phyloP scores from a whole-genome alignment of 2,113 vertebrate genomes.

The Ploceus nigricollis region DNA sequence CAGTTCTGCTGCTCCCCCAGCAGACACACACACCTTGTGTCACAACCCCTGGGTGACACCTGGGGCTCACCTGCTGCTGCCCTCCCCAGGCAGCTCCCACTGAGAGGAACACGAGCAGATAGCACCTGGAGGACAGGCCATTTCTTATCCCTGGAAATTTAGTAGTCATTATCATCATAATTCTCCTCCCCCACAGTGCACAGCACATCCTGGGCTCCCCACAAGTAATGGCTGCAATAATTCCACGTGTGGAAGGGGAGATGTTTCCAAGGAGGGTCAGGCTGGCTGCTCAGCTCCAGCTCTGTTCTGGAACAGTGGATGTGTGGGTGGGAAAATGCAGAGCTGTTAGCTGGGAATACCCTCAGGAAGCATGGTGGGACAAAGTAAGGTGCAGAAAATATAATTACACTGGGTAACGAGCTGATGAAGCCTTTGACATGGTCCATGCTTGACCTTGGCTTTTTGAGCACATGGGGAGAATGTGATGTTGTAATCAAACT shows the following conservation, averaged over 20 bases:
- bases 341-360: background rate
- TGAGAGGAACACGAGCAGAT: background rate
- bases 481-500: background rate
- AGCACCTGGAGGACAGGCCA: background rate
- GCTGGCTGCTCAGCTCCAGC: background rate
- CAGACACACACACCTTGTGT: background rate
- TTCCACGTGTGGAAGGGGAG: accelerated
- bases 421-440: background rate
- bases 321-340: background rate
- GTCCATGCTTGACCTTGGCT: background rate
- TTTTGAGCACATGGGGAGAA: background rate
- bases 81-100: background rate
- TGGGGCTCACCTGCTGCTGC: background rate
- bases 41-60: accelerated
- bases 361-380: background rate
- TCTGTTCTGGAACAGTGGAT: background rate
- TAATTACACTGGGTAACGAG: background rate
- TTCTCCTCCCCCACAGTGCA: background rate
- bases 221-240: background rate
- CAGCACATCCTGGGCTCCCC: background rate
- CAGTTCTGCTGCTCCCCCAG: background rate
- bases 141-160: background rate
- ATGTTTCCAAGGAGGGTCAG: background rate
- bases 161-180: background rate
- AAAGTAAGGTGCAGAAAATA: background rate